These are phyloP conservation scores for Trissonchulus latispiculum DNA, from an alignment of 2,888 invertebrate species.

Conservation along the genomic window DNA sequence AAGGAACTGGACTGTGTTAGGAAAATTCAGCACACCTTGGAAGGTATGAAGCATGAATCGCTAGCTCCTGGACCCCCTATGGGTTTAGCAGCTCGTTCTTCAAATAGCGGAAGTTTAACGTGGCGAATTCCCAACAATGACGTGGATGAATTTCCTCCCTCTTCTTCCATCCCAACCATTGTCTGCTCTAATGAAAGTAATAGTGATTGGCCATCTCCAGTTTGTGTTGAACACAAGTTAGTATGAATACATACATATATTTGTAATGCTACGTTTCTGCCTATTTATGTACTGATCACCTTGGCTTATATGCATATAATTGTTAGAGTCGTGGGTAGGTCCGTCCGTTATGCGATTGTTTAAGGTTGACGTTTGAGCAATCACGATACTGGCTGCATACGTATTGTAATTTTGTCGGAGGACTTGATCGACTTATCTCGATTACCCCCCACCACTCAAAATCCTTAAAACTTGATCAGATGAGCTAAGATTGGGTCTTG, in stretches of 20 bases:
- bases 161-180: neutral
- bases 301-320: neutral
- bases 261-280: neutral
- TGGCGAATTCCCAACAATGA: too few species aligned
- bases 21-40: conserved; percentile 20
- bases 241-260: neutral
- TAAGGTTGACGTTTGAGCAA: too few species aligned
- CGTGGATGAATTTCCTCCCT: neutral
- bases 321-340: too few species aligned
- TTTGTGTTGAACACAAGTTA: conserved; percentile 14
- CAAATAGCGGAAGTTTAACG: neutral
- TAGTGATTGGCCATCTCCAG: conserved; percentile 10
- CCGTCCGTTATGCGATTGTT: too few species aligned
- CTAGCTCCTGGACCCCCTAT: too few species aligned
- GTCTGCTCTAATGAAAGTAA: neutral
- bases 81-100: neutral
- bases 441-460: too few species aligned
- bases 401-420: too few species aligned
- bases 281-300: neutral
- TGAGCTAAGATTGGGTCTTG: too few species aligned
- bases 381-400: too few species aligned
- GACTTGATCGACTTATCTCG: too few species aligned
- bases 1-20: conserved; percentile 18
- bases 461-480: too few species aligned
- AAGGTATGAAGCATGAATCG: conserved; percentile 19